Percentiles rank a stretch among this genome's conserved stretches.
phyloP scores from a whole-genome alignment of 2,113 vertebrate genomes.

The Passerina amoena region DNA sequence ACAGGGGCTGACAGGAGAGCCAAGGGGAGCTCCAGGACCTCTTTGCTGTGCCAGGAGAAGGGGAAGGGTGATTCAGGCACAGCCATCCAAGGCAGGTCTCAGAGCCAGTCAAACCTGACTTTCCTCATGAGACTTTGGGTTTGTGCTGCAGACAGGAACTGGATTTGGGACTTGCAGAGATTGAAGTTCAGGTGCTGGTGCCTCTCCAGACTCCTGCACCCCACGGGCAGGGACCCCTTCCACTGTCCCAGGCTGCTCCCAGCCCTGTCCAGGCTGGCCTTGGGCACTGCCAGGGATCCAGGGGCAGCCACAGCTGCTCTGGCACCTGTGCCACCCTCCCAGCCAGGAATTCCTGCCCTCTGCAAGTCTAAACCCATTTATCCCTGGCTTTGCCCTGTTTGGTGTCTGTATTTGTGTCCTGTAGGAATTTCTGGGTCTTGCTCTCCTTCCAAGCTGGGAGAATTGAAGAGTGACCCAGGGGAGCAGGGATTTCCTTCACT shows the following conservation, averaged over 20 bases:
- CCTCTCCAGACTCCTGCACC: background rate
- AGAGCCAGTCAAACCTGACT: slow-evolving; percentile 1
- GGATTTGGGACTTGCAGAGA: background rate
- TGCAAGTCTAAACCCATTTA: background rate
- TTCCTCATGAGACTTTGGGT: background rate
- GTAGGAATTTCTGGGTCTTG: background rate
- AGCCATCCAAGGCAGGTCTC: background rate
- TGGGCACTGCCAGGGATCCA: background rate
- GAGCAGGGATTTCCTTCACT: background rate
- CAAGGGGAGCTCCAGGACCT: background rate
- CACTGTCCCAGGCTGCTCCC: rapidly evolving
- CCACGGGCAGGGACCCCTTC: background rate
- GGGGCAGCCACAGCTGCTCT: background rate
- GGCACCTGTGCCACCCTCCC: background rate
- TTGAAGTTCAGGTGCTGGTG: background rate
- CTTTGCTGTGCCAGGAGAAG: background rate
- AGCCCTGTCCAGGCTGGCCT: rapidly evolving
- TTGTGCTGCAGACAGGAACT: background rate
- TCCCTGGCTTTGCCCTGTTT: background rate
- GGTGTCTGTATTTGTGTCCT: background rate
- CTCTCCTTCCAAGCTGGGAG: background rate
- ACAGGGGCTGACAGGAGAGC: slow-evolving; percentile 2
- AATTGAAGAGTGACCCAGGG: background rate
- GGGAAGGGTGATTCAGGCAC: background rate
- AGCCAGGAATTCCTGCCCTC: background rate